A percentile compares a stretch with the other conserved stretches of the same genome.
Evolutionary conservation across 2,113 vertebrate species (phyloP).

Genomic region (Campylorhamphus procurvoides): DNA sequence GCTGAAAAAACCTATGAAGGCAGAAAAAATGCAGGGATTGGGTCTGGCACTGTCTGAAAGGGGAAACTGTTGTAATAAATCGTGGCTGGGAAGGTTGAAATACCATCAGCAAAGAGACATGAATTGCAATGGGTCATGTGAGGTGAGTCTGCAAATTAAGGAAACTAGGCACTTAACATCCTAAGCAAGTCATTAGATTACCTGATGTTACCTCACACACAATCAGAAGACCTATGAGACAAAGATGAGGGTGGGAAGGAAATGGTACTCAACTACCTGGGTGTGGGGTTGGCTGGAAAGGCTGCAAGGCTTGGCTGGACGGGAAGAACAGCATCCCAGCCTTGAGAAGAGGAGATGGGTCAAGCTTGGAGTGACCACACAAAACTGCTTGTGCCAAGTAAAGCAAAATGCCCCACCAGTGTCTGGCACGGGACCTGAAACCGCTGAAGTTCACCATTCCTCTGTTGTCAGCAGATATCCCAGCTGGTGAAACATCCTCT

Average conservation of each 20-base stretch:
- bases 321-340: accelerated
- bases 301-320: accelerated
- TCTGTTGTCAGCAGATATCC: background rate
- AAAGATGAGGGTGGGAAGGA: background rate
- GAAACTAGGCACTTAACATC: background rate
- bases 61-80: background rate
- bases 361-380: background rate
- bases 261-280: background rate
- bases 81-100: background rate
- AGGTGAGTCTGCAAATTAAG: background rate
- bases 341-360: accelerated
- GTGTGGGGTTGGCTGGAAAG: background rate
- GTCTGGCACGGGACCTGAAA: background rate
- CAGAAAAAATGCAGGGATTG: background rate
- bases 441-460: background rate
- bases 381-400: background rate
- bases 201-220: background rate
- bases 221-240: background rate
- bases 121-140: background rate
- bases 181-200: background rate
- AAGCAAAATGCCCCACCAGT: background rate
- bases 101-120: background rate
- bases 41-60: background rate
- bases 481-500: background rate
- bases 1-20: background rate